Evolutionary conservation across 2,113 vertebrate genomes (phyloP), one percentile per base, ranked within the genome.

Genomic region (Phocoena sinus): DNA sequence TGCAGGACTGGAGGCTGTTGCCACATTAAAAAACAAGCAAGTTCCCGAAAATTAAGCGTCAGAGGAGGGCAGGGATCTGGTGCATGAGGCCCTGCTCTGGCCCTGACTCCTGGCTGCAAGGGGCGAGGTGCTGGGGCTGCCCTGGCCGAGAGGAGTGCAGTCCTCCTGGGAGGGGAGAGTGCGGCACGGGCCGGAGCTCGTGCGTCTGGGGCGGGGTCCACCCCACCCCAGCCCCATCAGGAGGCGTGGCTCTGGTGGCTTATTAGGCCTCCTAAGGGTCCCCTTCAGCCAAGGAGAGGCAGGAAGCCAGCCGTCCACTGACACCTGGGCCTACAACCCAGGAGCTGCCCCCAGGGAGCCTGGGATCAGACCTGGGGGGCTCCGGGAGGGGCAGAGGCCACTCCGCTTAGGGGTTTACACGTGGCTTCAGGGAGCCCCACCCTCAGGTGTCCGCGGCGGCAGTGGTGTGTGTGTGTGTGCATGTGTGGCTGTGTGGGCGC

Each of bases 1-100:
- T 96, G 97, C 90, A 71, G 96, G 98, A 98, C 95, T 89, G 94
- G 98, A 97, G 94, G 96, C 98, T 93, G 97, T 98, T 98, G 97
- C 97, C 95, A 96, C 96, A 97, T 97, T 97, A 94, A 93, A 97
- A 97, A 80, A 97, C 95, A 97, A 97, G 94, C 97, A 97, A 97
- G 94, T 98, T 98, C 97, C 97, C 1, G 77, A 96, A 98, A 98
- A 96, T 13, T 10, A 81, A 96, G 95, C 60, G 20, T 98, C 96
- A 96, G 97, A 98, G 97, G 95, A 79, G 94, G 93, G 6, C 38
- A 1, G 94, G 95, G 97, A 68, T 95, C 97, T 95, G 95, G 23
- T 70, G 70, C 73, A 88, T 94, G 98, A 91, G 33, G 87, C 94
- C 95, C 79, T 86, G 97, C 93, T 88, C 47, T 28, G 91, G 89